Evolutionary conservation across 2,797 vertebrate species (phyloP), one percentile per base, ranked within the genome.

Genomic region (Lagodon rhomboides): DNA sequence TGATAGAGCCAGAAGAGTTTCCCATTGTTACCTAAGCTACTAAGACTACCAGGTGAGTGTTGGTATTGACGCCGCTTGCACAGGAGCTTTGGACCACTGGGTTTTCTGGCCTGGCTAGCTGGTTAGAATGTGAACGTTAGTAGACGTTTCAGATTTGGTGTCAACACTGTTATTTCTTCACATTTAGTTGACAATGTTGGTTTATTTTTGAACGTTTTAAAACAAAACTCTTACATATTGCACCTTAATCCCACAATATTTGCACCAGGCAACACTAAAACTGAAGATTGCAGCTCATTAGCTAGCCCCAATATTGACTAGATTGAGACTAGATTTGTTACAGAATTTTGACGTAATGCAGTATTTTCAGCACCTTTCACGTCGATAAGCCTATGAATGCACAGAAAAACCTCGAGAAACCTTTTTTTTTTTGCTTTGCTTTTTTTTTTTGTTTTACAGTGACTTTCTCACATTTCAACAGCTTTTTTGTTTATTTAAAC

Each of bases 371-470:
- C 17, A 38, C 34, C 1, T 38, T 38, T 38, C 64, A 67, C 22
- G 17, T 9, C 0, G 3, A 22, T 20, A 53, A 47, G 50, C 43
- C 75, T 62, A 58, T 23, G 11, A 87, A 89, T 78, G 73, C 77
- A 51, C 71, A 79, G 77, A 84, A 80, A 89, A 85, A 84, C 80
- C 69, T 74, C 58, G 4, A 73, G n/a, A 74, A 58, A 30, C 8
- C 12, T 41, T 64, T 34, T 66, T 49, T 49, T 53, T 12, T 71
- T 55, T 83, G 38, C 68, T 75, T 65, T 69, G 61, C 49, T 81
- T 84, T 62, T 12, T 3, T 73, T 69, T 60, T 80, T 75, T 73
- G 17, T 80, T 82, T 80, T 75, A 85, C 73, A 85, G 38, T 43
- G 46, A 55, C 34, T 72, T 68, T 84, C 55, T 78, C 60, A 85